Evolutionary conservation across 2,797 vertebrate species (phyloP).

Genomic region (Scomberomorus guttatus): DNA sequence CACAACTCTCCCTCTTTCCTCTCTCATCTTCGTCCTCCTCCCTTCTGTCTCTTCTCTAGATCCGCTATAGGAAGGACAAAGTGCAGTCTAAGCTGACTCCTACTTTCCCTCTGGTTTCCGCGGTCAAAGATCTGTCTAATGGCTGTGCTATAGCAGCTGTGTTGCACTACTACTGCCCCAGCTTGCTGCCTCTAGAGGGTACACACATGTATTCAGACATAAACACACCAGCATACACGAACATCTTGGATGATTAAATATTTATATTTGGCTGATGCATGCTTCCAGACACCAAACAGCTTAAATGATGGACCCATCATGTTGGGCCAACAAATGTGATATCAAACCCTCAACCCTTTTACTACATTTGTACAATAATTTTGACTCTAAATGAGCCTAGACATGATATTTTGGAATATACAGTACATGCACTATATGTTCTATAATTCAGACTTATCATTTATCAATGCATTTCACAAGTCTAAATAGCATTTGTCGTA

Average conservation of each 20-base stretch:
- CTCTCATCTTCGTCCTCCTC: constrained; percentile 19
- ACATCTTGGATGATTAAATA: constrained; percentile 35
- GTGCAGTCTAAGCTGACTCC: constrained; percentile 90
- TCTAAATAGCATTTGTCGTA: neutral
- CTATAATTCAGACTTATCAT: neutral
- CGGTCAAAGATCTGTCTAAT: constrained; percentile 91
- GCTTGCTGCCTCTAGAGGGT: constrained; percentile 90
- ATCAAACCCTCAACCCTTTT: no score
- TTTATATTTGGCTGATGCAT: constrained; percentile 26
- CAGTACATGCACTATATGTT: neutral
- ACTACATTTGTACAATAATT: neutral
- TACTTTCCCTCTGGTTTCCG: constrained; percentile 89
- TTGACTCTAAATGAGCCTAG: neutral
- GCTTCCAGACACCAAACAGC: neutral
- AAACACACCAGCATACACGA: constrained; percentile 18
- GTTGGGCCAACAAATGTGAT: neutral
- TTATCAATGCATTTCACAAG: neutral
- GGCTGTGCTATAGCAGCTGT: constrained; percentile 91
- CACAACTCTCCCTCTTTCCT: constrained; percentile 30
- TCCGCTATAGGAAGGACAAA: constrained; percentile 94
- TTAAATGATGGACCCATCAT: neutral
- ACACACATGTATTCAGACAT: constrained; percentile 52
- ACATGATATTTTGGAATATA: neutral
- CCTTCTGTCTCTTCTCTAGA: constrained; percentile 79
- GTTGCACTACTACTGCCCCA: constrained; percentile 92